phyloP scores from a whole-genome alignment of 2,113 vertebrate species.

The Spea bombifrons region DNA sequence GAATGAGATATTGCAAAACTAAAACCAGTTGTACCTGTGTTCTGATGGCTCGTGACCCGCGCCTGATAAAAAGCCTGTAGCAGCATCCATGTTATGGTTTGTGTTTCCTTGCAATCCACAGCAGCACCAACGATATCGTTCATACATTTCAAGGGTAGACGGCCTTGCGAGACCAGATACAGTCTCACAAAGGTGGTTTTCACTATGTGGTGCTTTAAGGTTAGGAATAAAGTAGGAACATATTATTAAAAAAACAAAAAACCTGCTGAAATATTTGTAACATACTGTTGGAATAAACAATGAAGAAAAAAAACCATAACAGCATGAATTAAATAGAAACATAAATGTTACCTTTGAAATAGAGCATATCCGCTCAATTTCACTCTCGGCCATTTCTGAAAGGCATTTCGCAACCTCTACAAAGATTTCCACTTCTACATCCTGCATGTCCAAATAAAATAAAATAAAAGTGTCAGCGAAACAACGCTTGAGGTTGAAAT shows the following conservation, averaged over 20 bases:
- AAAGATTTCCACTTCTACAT: conserved; percentile 72
- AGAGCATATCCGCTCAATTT: conserved; percentile 68
- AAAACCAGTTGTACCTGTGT: conserved; percentile 71
- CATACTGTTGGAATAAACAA: no score
- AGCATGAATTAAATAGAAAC: not conserved
- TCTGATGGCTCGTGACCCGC: conserved; percentile 72
- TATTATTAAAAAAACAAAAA: no score
- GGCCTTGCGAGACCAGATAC: conserved; percentile 82
- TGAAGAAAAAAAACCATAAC: not conserved
- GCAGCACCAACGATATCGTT: conserved; percentile 69
- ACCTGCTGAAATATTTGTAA: no score
- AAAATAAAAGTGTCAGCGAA: not conserved
- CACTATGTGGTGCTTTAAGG: conserved; percentile 75
- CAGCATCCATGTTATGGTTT: conserved; percentile 75
- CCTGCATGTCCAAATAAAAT: conserved; percentile 11
- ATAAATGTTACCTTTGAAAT: conserved; percentile 74
- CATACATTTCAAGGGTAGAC: conserved; percentile 75
- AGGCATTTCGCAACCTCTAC: conserved; percentile 76
- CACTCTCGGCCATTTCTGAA: conserved; percentile 82
- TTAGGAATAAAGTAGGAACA: conserved; percentile 11
- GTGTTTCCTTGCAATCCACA: conserved; percentile 58
- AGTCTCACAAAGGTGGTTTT: conserved; percentile 76
- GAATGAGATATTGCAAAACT: not conserved
- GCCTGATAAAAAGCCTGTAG: conserved; percentile 83
- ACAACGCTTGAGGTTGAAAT: no score